Percentiles rank a stretch among this genome's conserved stretches.
Evolutionary conservation across 1,140 invertebrate genomes (phyloP).

Genomic region (Arion vulgaris): DNA sequence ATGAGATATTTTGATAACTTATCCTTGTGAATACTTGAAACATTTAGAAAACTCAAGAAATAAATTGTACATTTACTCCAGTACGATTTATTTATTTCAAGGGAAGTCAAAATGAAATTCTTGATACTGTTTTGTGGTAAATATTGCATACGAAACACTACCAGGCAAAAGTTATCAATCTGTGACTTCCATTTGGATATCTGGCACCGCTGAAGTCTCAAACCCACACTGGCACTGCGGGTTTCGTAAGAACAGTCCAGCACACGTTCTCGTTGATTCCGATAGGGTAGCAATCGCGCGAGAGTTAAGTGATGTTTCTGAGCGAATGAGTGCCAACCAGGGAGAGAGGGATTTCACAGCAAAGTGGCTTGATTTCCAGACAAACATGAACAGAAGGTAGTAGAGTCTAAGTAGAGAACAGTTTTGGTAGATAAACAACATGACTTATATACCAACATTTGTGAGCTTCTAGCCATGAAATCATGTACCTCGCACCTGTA

Average conservation of each 20-base stretch:
- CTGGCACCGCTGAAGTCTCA: not conserved
- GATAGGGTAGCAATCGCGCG: constrained; percentile 15
- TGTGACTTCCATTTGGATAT: not conserved
- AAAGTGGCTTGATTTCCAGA: not conserved
- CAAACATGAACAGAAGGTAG: not conserved
- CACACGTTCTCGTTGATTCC: constrained; percentile 3
- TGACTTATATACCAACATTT: not conserved
- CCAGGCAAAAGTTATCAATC: not conserved
- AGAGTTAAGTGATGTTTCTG: constrained; percentile 3
- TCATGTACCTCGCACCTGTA: not conserved
- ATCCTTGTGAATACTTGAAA: too few species aligned
- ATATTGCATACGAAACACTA: not conserved
- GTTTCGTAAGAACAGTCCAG: not conserved
- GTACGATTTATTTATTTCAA: too few species aligned
- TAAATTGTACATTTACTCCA: too few species aligned
- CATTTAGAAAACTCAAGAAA: too few species aligned
- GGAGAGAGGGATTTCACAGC: not conserved
- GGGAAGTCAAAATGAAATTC: too few species aligned
- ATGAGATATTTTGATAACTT: too few species aligned
- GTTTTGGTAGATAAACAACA: not conserved
- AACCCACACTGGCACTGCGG: not conserved
- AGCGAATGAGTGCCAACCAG: not conserved
- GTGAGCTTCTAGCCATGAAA: not conserved
- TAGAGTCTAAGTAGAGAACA: not conserved
- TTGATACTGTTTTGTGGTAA: too few species aligned